These are phyloP conservation scores for Poecilia wingei DNA, from an alignment of 2,797 vertebrate genomes.

Conservation along the genomic window DNA sequence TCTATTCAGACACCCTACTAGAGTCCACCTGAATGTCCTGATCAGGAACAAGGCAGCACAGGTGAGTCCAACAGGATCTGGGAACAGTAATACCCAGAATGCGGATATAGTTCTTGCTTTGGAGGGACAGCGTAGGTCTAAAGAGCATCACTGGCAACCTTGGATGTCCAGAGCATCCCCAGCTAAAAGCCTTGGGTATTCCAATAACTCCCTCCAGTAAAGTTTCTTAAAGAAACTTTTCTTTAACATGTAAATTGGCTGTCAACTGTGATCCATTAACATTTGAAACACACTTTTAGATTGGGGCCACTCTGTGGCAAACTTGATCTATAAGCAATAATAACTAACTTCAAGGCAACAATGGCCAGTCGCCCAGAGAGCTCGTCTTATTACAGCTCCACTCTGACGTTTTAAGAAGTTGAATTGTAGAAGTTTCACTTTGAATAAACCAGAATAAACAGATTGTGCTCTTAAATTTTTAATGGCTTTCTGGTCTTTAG, in stretches of 20 bases:
- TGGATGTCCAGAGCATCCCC: no score
- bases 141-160: not conserved
- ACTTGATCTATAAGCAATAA: not conserved
- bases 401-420: not conserved
- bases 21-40: not conserved
- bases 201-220: no score
- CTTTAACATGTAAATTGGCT: no score
- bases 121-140: not conserved
- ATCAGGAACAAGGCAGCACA: not conserved
- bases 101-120: not conserved
- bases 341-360: not conserved
- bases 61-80: not conserved
- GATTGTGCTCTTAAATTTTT: not conserved
- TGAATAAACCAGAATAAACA: not conserved
- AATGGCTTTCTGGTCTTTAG: not conserved
- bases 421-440: not conserved
- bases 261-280: no score
- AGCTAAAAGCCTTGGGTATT: not conserved
- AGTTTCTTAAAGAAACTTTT: no score
- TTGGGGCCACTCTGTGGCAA: not conserved
- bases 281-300: not conserved
- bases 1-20: not conserved
- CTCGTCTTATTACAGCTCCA: not conserved
- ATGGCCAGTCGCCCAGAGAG: not conserved
- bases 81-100: not conserved